A percentile compares a stretch with the other conserved stretches of the same genome.
These are phyloP conservation scores for Drosophila hydei DNA, from an alignment of 1,140 invertebrate species.

Conservation along the genomic window DNA sequence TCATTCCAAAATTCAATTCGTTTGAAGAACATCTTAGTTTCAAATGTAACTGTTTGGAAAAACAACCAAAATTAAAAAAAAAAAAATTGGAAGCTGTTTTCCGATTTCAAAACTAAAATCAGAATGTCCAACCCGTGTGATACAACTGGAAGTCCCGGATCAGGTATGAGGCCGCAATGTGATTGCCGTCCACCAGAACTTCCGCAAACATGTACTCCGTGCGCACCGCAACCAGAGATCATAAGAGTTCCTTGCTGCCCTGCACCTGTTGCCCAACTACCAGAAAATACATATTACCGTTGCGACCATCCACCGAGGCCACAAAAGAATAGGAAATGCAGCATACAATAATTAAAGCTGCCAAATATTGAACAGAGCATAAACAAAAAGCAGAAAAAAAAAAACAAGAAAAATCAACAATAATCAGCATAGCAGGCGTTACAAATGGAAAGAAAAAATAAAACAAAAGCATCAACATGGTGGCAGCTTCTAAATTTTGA, in stretches of 20 bases:
- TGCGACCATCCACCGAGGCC: not conserved
- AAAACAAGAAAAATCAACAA: too few species aligned
- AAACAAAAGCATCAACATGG: not conserved
- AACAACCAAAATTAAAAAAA: not conserved
- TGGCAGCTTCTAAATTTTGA: not conserved
- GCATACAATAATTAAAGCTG: constrained; percentile 15
- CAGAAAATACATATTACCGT: not conserved
- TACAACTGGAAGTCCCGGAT: too few species aligned
- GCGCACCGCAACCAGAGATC: constrained; percentile 9
- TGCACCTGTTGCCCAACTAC: not conserved
- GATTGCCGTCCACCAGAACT: not conserved
- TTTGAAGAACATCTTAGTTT: constrained; percentile 1
- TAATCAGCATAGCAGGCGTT: constrained; percentile 15
- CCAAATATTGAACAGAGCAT: not conserved
- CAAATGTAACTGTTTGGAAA: constrained; percentile 4
- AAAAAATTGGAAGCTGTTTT: not conserved
- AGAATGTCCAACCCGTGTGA: not conserved
- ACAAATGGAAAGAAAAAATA: constrained; percentile 1
- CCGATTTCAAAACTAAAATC: not conserved
- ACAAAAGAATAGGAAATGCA: constrained; percentile 20
- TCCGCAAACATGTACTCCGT: not conserved
- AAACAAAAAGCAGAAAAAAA: too few species aligned
- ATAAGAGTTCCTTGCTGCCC: constrained; percentile 9
- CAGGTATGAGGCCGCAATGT: not conserved
- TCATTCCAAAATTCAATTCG: constrained; percentile 7